Conservation (phyloP, 2,888 invertebrate species). For the Charanyca ferruginea region DNA sequence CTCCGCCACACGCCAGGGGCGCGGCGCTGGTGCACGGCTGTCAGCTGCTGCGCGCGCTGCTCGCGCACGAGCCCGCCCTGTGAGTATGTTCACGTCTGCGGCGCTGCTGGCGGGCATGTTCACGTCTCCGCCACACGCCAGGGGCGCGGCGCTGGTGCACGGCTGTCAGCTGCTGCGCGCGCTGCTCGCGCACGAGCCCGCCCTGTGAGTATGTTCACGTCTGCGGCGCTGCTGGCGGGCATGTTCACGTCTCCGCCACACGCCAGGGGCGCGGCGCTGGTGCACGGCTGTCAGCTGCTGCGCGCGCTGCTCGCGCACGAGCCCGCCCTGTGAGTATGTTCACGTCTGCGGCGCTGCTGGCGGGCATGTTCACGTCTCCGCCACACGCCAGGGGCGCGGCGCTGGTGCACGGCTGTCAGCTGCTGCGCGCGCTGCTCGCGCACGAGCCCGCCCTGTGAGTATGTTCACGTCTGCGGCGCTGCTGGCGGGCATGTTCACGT, state of each 20-base stretch:
- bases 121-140: conserved; percentile 84
- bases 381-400: conserved; percentile 55
- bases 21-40: conserved; percentile 66
- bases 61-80: conserved; percentile 47
- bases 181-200: no score
- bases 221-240: conserved; percentile 92
- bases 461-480: no score
- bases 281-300: conserved; percentile 64
- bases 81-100: conserved; percentile 30
- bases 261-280: conserved; percentile 61
- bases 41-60: conserved; percentile 68
- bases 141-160: conserved; percentile 62
- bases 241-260: conserved; percentile 89
- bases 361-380: conserved; percentile 92
- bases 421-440: conserved; percentile 70
- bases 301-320: no score
- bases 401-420: conserved; percentile 61
- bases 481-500: no score
- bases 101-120: conserved; percentile 93
- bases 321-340: conserved; percentile 48
- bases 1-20: conserved; percentile 73
- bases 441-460: conserved; percentile 55
- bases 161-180: conserved; percentile 66
- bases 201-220: conserved; percentile 42
- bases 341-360: conserved; percentile 88